Conservation (phyloP, 2,113 vertebrate species). For the Caloenas nicobarica region DNA sequence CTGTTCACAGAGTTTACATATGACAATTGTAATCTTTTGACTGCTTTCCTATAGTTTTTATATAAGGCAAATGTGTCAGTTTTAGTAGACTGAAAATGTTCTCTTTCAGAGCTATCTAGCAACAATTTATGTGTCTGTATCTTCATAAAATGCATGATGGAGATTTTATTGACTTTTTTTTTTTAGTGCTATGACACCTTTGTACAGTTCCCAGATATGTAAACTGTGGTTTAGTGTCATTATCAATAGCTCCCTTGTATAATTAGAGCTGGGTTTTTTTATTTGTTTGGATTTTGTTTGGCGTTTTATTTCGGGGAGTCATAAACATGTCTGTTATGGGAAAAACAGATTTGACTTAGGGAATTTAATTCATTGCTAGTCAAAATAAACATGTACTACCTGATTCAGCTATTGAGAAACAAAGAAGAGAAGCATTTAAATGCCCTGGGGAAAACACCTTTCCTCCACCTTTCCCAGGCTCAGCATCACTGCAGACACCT, state of each 20-base stretch:
- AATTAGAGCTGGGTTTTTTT: not conserved
- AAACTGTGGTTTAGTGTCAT: not conserved
- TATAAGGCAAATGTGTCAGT: not conserved
- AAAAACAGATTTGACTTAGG: not conserved
- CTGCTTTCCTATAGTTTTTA: not conserved
- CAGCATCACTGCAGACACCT: not conserved
- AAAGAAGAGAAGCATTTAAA: not conserved
- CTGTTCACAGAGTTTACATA: not conserved
- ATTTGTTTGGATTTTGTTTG: not conserved
- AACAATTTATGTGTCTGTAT: not conserved
- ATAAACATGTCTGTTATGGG: not conserved
- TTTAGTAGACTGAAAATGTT: not conserved
- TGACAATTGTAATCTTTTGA: not conserved
- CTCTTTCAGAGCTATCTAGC: not conserved
- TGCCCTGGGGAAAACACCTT: not conserved
- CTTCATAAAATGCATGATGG: not conserved
- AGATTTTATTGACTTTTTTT: not conserved
- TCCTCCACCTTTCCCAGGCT: not conserved
- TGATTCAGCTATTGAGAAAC: not conserved
- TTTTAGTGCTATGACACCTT: fast-evolving
- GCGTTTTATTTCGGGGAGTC: not conserved
- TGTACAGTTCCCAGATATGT: not conserved
- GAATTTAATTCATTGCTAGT: not conserved
- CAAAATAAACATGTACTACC: not conserved
- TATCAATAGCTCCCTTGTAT: not conserved